These are phyloP conservation scores for Amphipoea lucens DNA, from an alignment of 2,888 invertebrate genomes.

Conservation along the genomic window DNA sequence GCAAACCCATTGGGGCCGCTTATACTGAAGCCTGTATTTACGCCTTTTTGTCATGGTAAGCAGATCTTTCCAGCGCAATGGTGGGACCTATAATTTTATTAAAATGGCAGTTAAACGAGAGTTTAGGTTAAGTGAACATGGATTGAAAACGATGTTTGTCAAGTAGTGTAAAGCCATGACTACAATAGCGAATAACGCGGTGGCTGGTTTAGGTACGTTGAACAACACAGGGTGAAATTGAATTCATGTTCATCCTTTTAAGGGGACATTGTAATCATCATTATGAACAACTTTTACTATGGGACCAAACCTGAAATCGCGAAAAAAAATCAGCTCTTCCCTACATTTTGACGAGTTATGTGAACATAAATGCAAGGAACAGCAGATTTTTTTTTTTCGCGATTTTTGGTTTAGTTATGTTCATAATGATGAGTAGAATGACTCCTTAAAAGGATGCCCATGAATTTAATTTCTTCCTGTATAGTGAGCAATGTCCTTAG, in stretches of 20 bases:
- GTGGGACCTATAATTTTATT: conserved; percentile 10
- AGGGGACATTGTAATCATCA: too few relatives aligned
- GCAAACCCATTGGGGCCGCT: conserved; percentile 24
- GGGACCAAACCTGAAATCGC: too few relatives aligned
- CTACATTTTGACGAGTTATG: too few relatives aligned
- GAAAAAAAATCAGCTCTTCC: too few relatives aligned
- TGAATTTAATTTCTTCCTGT: too few relatives aligned
- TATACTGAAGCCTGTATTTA: conserved; percentile 23
- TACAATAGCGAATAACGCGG: background rate
- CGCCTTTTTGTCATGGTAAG: conserved; percentile 41
- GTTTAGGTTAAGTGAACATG: background rate
- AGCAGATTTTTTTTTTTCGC: too few relatives aligned
- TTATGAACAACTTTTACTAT: too few relatives aligned
- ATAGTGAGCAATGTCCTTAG: background rate
- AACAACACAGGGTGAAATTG: background rate
- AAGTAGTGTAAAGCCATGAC: background rate
- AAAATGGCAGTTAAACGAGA: background rate
- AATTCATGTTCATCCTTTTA: too few relatives aligned
- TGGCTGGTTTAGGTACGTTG: background rate
- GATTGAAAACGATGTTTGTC: background rate
- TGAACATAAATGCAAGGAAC: too few relatives aligned
- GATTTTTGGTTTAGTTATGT: too few relatives aligned
- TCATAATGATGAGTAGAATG: too few relatives aligned
- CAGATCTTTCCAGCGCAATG: background rate
- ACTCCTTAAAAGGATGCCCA: too few relatives aligned